Evolutionary conservation across 1,140 invertebrate species (phyloP).

Genomic region (Drosophila miranda): DNA sequence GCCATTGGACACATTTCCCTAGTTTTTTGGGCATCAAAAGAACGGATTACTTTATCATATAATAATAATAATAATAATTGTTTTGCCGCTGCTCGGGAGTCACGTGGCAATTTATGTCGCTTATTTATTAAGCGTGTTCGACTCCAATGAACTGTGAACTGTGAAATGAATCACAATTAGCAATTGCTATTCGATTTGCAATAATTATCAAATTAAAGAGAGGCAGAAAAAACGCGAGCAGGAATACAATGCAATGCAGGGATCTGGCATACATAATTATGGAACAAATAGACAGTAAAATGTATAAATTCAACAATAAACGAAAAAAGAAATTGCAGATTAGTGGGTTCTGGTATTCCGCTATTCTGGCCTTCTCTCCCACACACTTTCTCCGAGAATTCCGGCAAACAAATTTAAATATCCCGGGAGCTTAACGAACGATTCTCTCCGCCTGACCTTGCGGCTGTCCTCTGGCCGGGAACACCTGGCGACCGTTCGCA

Average conservation of each 20-base stretch:
- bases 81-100: constrained; percentile 17
- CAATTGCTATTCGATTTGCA: constrained; percentile 39
- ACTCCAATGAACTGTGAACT: constrained; percentile 58
- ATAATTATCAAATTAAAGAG: constrained; percentile 26
- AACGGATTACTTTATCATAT: no score
- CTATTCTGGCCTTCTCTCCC: no score
- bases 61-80: constrained; percentile 11
- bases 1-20: no score
- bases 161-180: constrained; percentile 52
- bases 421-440: constrained; percentile 27
- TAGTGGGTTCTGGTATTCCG: no score
- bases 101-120: constrained; percentile 46
- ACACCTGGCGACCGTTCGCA: constrained; percentile 42
- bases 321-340: no score
- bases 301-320: not conserved
- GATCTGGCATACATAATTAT: constrained; percentile 30
- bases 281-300: constrained; percentile 34
- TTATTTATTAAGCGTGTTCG: constrained; percentile 65
- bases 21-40: no score
- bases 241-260: constrained; percentile 10
- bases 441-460: constrained; percentile 55
- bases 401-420: constrained; percentile 44
- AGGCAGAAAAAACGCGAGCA: not conserved
- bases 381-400: constrained; percentile 5
- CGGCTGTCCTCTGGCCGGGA: constrained; percentile 30